Evolutionary conservation across 2,113 vertebrate species (phyloP).

Genomic region (Tenrec ecaudatus): DNA sequence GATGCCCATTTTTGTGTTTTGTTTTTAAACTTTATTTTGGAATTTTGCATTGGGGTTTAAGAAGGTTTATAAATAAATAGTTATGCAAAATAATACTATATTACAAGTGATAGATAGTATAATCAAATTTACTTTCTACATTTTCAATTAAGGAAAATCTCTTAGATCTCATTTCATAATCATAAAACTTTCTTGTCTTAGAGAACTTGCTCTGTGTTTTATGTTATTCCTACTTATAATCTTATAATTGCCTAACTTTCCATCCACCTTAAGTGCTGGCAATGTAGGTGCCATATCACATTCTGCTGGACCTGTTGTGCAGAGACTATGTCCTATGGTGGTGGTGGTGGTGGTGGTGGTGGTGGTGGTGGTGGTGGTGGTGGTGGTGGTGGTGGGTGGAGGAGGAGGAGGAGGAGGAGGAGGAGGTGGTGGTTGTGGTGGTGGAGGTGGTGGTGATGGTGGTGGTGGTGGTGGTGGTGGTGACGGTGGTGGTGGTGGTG

Average conservation of each 20-base stretch:
- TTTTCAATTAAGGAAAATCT: background rate
- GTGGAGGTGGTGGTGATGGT: no score
- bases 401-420: no score
- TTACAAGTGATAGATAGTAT: background rate
- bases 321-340: background rate
- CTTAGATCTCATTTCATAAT: background rate
- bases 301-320: fast-evolving
- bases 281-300: background rate
- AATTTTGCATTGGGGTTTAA: background rate
- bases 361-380: no score
- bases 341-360: no score
- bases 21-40: background rate
- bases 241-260: background rate
- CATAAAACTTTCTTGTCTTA: background rate
- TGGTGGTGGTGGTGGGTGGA: no score
- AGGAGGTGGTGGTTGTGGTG: no score
- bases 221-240: background rate
- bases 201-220: background rate
- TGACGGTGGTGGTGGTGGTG: no score
- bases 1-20: no score
- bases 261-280: background rate
- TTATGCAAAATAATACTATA: background rate
- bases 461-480: no score
- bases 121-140: background rate
- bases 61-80: background rate